Base-by-base conservation (phyloP, 2,888 invertebrate species). In the Cheilosia urbana region DNA sequence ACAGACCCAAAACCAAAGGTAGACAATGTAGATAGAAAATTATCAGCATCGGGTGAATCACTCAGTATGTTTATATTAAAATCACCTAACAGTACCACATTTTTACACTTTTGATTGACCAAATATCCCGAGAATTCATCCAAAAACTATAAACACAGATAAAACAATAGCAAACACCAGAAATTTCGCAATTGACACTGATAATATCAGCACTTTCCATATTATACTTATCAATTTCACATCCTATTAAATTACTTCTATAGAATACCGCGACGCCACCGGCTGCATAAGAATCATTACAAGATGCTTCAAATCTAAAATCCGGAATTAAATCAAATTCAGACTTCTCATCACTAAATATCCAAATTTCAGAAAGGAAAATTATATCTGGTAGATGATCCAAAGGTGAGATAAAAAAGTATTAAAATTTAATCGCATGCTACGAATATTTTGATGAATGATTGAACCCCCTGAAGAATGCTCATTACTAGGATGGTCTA, bases 201-300 rank as follows among this genome's bases (percentile, higher is more conserved):
- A 62, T 42, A 42, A 60, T 40, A 49, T 49, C 49, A 47, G 34
- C 34, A 49, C 37, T 49, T 49, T 49, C 19, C 9, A 62, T 15
- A 15, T 58, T 60, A 42, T 3, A 21, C 21, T 37, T 51, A 37
- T 40, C 37, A 15, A 66, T 40, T 21, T 30, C 24, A n/a, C 9
- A 17, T 11, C 40, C n/a, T n/a, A 53, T 11, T n/a, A 55, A 15
- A 17, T n/a, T 24, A 53, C 40, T 66, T 37, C 27, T 51, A 66
- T 27, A 45, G 13, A 66, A 69, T 13, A 55, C 68, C 11, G 30
- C 42, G 15, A 69, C 57, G 19, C 68, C 68, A 30, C 68, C 68
- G 45, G 68, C 68, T 17, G 45, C 19, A 57, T 69, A 69, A n/a
- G 45, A 49, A n/a, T 57, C 34, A 45, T 53, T 66, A 53, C 53